Evolutionary conservation across 2,113 vertebrate genomes (phyloP), one percentile per base, ranked within the genome.

Genomic region (Calidris pugnax): DNA sequence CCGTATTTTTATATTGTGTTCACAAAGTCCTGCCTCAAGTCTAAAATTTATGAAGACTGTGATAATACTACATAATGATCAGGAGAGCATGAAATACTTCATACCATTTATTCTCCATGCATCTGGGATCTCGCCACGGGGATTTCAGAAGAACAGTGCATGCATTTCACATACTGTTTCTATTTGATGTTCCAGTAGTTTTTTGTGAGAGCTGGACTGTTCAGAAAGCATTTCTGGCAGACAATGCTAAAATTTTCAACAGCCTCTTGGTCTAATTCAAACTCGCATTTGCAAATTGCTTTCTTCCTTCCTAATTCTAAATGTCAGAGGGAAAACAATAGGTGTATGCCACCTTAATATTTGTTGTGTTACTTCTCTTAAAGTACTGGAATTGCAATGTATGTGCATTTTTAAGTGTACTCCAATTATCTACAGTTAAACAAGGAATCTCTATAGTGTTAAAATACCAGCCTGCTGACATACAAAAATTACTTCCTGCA

Each of bases 41-140:
- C 84, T 89, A 68, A 91, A 91, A 87, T 93, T 62, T 89, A 91
- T 92, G 66, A 94, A 89, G 87, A 72, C 80, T 85, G 15, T 92
- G 93, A 89, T 87, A 87, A 94, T 75, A 87, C 48, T 85, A 75
- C 48, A 82, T 94, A 93, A 94, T 87, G 87, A 95, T 82, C 69
- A 76, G 17, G 56, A 94, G 19, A 72, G 57, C 89, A 93, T 68
- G 35, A 87, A 94, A 89, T 89, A 50, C 51, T 89, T 51, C 45
- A 57, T 82, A 57, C 47, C 30, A 30, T 79, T 73, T 85, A 76
- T 87, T 93, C 39, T 94, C 35, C 41, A 57, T 81, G 35, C 81
- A 79, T 75, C 77, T 89, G 62, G 30, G 80, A 79, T 66, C 77
- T 68, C 75, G 62, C 87, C 62, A 89, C 28, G 45, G 62, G 19